Percentiles rank a stretch among this genome's conserved stretches.
phyloP scores from a whole-genome alignment of 1,140 invertebrate genomes.

The Papilio polytes region DNA sequence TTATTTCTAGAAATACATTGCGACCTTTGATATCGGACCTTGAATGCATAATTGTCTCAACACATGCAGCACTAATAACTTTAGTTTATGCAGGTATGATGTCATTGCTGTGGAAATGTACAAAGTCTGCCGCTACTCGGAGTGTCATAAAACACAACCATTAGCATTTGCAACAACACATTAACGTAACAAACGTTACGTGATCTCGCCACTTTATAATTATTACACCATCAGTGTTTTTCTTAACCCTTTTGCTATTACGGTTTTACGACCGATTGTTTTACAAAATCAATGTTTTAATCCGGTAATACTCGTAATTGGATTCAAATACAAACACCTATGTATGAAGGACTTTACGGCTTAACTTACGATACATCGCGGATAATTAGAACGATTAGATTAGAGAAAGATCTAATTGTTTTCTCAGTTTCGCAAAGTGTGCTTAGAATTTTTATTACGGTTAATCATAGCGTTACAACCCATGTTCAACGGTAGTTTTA shows the following conservation, averaged over 20 bases:
- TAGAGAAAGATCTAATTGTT: not conserved
- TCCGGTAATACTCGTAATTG: not conserved
- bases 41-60: constrained; percentile 5
- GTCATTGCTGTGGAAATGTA: constrained; percentile 31
- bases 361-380: no score
- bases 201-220: constrained; percentile 23
- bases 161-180: constrained; percentile 36
- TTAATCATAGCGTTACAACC: not conserved
- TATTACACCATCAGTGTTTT: constrained; percentile 31
- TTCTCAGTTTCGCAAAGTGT: not conserved
- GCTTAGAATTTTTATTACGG: not conserved
- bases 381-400: no score
- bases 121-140: constrained; percentile 18
- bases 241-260: not conserved
- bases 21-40: constrained; percentile 11
- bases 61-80: constrained; percentile 31
- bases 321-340: not conserved
- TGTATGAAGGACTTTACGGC: not conserved
- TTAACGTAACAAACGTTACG: constrained; percentile 34
- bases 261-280: constrained; percentile 28
- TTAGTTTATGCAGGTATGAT: constrained; percentile 32
- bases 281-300: not conserved
- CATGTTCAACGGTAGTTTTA: not conserved
- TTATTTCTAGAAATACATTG: constrained; percentile 8
- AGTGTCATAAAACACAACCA: constrained; percentile 35